Evolutionary conservation across 2,888 invertebrate genomes (phyloP), one percentile per base, ranked within the genome.

Genomic region (Cryptops parisi): DNA sequence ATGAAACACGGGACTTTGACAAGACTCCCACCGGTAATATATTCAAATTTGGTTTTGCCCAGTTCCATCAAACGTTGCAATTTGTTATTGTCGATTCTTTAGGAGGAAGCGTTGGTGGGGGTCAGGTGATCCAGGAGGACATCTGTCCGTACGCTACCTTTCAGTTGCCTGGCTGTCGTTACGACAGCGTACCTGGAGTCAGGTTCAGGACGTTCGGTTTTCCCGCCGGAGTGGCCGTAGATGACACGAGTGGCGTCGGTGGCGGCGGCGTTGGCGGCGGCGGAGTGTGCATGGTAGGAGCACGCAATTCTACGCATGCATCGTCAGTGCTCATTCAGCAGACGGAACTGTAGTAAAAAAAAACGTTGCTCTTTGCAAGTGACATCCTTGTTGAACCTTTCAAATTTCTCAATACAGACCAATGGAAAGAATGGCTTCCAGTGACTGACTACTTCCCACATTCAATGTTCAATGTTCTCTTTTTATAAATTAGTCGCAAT

Each of bases 91-190:
- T n/a, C n/a, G n/a, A n/a, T n/a, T n/a, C n/a, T n/a, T n/a, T n/a
- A n/a, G n/a, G n/a, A n/a, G n/a, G n/a, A n/a, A n/a, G n/a, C 33
- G 33, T 33, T 9, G 33, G 33, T 33, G 33, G 15, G 15, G 33
- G 33, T 15, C 56, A 56, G 33, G 55, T 55, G 19, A 55, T 53
- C 43, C 56, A 56, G 33, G 55, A 57, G 19, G 57, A 55, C 43
- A 57, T 57, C 24, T 54, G 55, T 38, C 57, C 57, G n/a, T 57
- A 57, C 25, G 57, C 57, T 21, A 57, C 57, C 9, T 57, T 55
- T 27, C 57, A 57, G 39, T 53, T 57, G 24, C 57, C 57, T 6
- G 38, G 56, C 12, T 46, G 46, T 23, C 48, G 55, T n/a, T 55
- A 53, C 25, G 46, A 27, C 1, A 53, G 48, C 27, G 17, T 43